Percentiles rank a stretch among this genome's conserved stretches.
Evolutionary conservation across 1,140 invertebrate species (phyloP).

Genomic region (Tetranychus urticae): DNA sequence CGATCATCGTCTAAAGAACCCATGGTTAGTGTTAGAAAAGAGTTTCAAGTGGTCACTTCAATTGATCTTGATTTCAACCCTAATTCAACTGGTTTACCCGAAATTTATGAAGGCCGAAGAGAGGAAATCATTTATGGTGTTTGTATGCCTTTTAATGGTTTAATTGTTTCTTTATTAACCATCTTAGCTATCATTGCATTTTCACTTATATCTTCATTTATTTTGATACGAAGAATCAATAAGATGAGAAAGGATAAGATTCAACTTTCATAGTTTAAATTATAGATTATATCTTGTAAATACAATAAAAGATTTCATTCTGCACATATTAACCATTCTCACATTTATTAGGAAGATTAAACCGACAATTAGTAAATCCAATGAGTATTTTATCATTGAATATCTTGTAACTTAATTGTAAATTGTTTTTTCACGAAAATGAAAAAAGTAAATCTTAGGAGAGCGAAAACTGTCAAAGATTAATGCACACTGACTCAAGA

Average conservation of each 20-base stretch:
- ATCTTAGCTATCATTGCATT: conserved; percentile 1
- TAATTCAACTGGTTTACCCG: conserved; percentile 36
- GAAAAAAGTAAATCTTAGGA: no score
- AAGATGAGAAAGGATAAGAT: not conserved
- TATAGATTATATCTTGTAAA: no score
- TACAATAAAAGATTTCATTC: no score
- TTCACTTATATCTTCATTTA: not conserved
- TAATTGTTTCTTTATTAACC: conserved; percentile 34
- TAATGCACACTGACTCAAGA: no score
- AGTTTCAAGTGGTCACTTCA: conserved; percentile 62
- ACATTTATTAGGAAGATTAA: no score
- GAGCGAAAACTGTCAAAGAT: no score
- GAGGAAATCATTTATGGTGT: conserved; percentile 70
- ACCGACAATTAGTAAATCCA: no score
- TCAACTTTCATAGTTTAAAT: no score
- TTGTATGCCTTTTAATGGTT: conserved; percentile 61
- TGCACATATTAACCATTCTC: no score
- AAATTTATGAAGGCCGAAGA: conserved; percentile 44
- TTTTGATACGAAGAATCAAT: not conserved
- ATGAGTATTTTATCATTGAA: no score
- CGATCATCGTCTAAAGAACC: conserved; percentile 31
- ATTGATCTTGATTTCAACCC: conserved; percentile 72
- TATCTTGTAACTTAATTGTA: no score
- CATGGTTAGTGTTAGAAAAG: conserved; percentile 57
- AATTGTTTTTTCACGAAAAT: no score